phyloP scores from a whole-genome alignment of 2,888 invertebrate genomes.

The Lasioglossum malachurum region DNA sequence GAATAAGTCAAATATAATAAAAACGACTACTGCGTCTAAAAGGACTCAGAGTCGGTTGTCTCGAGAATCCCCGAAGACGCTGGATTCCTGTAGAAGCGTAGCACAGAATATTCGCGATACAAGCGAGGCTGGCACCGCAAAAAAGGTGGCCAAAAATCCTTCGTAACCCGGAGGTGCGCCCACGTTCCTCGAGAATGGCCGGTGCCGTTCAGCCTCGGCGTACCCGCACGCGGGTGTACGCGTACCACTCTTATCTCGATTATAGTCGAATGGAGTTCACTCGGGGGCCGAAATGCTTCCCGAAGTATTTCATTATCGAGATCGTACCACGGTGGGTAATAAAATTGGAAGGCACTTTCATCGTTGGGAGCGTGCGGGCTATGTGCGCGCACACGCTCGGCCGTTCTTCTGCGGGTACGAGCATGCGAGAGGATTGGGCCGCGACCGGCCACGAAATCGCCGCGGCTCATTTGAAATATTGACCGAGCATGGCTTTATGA shows the following conservation, averaged over 20 bases:
- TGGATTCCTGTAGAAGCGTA: neutral
- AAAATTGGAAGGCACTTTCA: conserved; percentile 75
- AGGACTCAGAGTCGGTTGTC: neutral
- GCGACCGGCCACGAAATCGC: conserved; percentile 40
- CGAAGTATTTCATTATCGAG: conserved; percentile 79
- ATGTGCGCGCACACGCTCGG: conserved; percentile 10
- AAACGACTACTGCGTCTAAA: neutral
- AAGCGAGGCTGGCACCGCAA: neutral
- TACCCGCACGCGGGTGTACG: conserved; percentile 44
- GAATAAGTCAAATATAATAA: neutral
- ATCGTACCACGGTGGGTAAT: conserved; percentile 75
- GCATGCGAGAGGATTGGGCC: conserved; percentile 8
- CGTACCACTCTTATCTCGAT: conserved; percentile 73
- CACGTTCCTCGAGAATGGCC: conserved; percentile 62
- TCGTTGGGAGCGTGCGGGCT: conserved; percentile 20
- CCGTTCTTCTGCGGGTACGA: neutral
- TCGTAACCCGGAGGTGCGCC: conserved; percentile 58
- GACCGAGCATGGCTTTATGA: conserved; percentile 65
- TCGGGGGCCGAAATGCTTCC: conserved; percentile 71
- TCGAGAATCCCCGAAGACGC: neutral
- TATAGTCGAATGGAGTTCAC: conserved; percentile 74
- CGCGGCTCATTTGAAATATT: conserved; percentile 63
- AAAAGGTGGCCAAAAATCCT: conserved; percentile 27
- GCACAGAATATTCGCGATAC: neutral
- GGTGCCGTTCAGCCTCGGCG: conserved; percentile 35